phyloP scores from a whole-genome alignment of 2,113 vertebrate species.

The Falco punctatus region DNA sequence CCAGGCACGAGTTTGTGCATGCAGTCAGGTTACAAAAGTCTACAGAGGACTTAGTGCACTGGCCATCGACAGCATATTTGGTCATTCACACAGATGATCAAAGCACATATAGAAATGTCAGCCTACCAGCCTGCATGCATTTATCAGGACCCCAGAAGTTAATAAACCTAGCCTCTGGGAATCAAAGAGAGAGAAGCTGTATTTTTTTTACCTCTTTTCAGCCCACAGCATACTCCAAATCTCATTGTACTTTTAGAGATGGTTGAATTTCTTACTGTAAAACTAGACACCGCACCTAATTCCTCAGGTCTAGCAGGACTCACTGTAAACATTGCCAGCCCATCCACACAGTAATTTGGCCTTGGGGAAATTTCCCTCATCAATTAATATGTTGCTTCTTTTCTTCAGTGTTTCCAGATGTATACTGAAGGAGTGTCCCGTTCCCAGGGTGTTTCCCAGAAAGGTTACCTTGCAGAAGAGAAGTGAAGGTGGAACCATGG shows the following conservation, averaged over 20 bases:
- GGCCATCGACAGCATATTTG: neutral
- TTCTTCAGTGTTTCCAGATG: neutral
- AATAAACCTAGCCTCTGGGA: neutral
- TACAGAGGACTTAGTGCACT: neutral
- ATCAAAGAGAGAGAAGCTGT: neutral
- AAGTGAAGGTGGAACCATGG: neutral
- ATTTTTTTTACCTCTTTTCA: neutral
- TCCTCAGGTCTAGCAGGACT: neutral
- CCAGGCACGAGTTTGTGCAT: neutral
- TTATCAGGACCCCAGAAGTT: neutral
- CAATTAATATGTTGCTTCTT: neutral
- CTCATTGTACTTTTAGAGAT: neutral
- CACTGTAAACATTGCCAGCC: neutral
- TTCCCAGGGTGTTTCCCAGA: neutral
- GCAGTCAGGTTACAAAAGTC: neutral
- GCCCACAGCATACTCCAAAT: neutral
- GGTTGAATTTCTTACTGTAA: neutral
- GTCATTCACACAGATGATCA: neutral
- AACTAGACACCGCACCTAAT: neutral
- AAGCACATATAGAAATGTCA: neutral
- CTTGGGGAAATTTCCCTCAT: neutral
- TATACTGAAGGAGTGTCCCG: rapidly evolving
- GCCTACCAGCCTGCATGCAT: neutral
- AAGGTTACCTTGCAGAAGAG: neutral
- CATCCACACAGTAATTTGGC: neutral